phyloP scores from a whole-genome alignment of 2,797 vertebrate genomes.

The Tokudaia tokunoshimensis region DNA sequence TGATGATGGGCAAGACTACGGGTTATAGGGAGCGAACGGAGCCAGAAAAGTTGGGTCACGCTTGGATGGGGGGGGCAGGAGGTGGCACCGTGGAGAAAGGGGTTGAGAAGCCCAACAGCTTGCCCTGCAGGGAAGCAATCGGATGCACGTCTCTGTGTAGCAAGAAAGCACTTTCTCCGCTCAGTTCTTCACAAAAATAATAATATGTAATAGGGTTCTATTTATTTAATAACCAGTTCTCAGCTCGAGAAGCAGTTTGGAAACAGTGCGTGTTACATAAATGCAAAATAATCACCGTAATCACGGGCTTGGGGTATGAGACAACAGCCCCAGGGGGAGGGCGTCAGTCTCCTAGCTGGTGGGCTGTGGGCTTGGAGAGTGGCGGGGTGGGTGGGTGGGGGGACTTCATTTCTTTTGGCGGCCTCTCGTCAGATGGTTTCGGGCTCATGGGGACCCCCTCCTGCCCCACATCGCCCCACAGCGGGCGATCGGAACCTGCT shows the following conservation, averaged over 20 bases:
- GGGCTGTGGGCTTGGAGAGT: conserved; percentile 48
- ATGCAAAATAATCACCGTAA: conserved; percentile 77
- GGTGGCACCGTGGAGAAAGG: conserved; percentile 3
- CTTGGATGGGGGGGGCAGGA: conserved; percentile 11
- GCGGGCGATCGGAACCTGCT: conserved; percentile 60
- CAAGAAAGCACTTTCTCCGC: conserved; percentile 77
- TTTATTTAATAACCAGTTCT: conserved; percentile 80
- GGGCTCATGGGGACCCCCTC: not conserved
- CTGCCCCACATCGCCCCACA: not conserved
- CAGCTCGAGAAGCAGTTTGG: conserved; percentile 78
- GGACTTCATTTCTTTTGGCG: not conserved
- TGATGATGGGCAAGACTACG: conserved; percentile 59
- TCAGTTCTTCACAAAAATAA: conserved; percentile 69
- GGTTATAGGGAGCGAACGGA: conserved; percentile 26
- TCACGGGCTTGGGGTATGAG: conserved; percentile 57
- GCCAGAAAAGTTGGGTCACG: conserved; percentile 79
- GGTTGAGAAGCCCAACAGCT: conserved; percentile 38
- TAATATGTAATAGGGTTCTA: conserved; percentile 74
- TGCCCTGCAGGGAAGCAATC: conserved; percentile 66
- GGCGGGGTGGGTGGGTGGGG: not conserved
- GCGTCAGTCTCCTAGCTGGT: conserved; percentile 63
- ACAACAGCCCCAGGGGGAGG: conserved; percentile 71
- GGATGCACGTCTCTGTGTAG: conserved; percentile 46
- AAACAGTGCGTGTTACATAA: conserved; percentile 81
- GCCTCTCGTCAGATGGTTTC: conserved; percentile 2